These are phyloP conservation scores for Sylvietta virens DNA, from an alignment of 2,113 vertebrate species.

Conservation along the genomic window DNA sequence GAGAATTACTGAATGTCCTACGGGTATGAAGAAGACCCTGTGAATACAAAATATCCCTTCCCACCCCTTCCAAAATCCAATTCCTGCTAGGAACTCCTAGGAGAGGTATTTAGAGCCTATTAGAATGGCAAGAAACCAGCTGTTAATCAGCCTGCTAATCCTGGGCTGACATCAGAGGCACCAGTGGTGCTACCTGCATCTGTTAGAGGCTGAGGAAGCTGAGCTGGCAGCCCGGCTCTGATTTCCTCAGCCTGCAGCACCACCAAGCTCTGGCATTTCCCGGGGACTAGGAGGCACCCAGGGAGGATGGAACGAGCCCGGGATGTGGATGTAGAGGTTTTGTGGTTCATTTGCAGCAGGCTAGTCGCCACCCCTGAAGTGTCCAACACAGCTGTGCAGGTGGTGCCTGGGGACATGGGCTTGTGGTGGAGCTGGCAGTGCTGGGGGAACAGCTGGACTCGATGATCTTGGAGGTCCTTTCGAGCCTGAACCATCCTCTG, in stretches of 20 bases:
- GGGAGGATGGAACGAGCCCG: not conserved
- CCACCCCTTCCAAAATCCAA: not conserved
- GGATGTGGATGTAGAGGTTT: not conserved
- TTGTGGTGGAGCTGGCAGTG: not conserved
- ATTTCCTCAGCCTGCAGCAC: not conserved
- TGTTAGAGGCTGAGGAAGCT: not conserved
- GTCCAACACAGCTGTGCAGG: rapidly evolving
- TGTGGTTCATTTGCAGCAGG: not conserved
- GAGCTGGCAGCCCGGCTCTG: constrained; percentile 6
- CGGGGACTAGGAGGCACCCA: not conserved
- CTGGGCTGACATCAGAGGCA: not conserved
- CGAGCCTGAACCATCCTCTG: not conserved
- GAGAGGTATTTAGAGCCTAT: constrained; percentile 50
- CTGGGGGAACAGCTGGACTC: not conserved
- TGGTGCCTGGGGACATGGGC: not conserved
- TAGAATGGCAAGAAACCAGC: constrained; percentile 46
- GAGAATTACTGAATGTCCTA: constrained; percentile 10
- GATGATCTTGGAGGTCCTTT: not conserved
- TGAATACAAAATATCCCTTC: constrained; percentile 29
- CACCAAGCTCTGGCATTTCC: not conserved
- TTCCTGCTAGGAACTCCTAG: constrained; percentile 36
- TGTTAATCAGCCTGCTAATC: constrained; percentile 53
- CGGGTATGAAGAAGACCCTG: not conserved
- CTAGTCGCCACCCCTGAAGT: not conserved
- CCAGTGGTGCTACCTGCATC: not conserved